Evolutionary conservation across 2,888 invertebrate genomes (phyloP).

Genomic region (Strigamia crassipes): DNA sequence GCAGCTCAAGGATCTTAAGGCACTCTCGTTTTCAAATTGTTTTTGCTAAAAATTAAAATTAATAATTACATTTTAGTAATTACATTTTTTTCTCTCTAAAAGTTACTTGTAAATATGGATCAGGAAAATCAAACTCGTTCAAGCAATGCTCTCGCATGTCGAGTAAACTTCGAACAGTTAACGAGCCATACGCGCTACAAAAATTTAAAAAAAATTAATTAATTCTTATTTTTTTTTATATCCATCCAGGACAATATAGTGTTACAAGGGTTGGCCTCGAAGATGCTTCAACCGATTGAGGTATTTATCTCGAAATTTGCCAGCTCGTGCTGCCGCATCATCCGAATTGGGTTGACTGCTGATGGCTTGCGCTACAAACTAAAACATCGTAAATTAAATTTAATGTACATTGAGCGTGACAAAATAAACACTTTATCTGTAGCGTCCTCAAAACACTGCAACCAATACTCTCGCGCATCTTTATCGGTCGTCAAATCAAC

Average conservation of each 20-base stretch:
- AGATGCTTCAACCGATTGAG: slow-evolving; percentile 76
- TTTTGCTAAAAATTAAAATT: slow-evolving; percentile 71
- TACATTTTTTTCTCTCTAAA: too few species aligned
- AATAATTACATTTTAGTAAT: too few species aligned
- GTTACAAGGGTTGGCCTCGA: slow-evolving; percentile 77
- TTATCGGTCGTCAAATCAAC: slow-evolving; percentile 83
- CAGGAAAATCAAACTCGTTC: slow-evolving; percentile 87
- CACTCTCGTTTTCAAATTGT: slow-evolving; percentile 80
- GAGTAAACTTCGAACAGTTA: slow-evolving; percentile 86
- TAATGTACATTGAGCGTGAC: not conserved
- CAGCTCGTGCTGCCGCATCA: slow-evolving; percentile 77
- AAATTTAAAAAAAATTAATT: slow-evolving; percentile 18
- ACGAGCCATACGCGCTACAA: slow-evolving; percentile 71
- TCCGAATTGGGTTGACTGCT: slow-evolving; percentile 75
- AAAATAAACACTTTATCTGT: slow-evolving; percentile 47
- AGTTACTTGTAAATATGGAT: slow-evolving; percentile 73
- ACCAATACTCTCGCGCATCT: slow-evolving; percentile 87
- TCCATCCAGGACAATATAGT: not conserved
- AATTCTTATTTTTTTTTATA: slow-evolving; percentile 40
- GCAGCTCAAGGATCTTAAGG: slow-evolving; percentile 70
- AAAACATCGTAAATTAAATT: not conserved
- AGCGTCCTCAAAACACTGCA: slow-evolving; percentile 78
- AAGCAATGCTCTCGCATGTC: slow-evolving; percentile 91
- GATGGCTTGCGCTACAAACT: slow-evolving; percentile 79
- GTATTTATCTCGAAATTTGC: slow-evolving; percentile 81